phyloP scores from a whole-genome alignment of 2,888 invertebrate species.

The Smittia aterrima region DNA sequence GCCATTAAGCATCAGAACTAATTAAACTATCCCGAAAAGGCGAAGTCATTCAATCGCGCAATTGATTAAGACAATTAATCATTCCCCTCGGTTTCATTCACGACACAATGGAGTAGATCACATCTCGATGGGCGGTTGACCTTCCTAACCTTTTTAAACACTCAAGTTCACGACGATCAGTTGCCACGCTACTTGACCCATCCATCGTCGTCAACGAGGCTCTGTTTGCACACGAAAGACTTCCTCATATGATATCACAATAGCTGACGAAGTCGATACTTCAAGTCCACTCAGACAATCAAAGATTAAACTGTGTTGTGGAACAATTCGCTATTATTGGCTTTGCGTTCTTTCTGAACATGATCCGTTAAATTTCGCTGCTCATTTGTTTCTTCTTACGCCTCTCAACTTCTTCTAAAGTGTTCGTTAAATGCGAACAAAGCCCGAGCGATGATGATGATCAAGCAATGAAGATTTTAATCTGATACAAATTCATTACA shows the following conservation, averaged over 20 bases:
- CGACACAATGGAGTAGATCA: not conserved
- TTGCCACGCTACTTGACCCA: too few relatives aligned
- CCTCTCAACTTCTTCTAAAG: too few relatives aligned
- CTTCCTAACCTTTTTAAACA: too few relatives aligned
- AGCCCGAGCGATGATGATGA: not conserved
- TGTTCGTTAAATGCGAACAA: not conserved
- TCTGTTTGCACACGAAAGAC: not conserved
- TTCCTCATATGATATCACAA: not conserved
- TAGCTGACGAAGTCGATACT: not conserved
- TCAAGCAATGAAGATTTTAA: not conserved
- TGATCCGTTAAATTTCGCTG: not conserved
- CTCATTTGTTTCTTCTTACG: not conserved
- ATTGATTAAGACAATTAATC: conserved; percentile 33
- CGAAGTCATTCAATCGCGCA: conserved; percentile 22
- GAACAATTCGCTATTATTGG: not conserved
- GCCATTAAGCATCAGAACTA: too few relatives aligned
- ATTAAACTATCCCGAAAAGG: not conserved
- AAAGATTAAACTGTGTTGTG: not conserved
- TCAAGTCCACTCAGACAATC: not conserved
- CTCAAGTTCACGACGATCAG: too few relatives aligned
- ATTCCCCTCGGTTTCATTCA: not conserved
- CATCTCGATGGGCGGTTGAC: not conserved
- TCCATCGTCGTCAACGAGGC: too few relatives aligned
- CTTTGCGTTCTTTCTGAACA: not conserved
- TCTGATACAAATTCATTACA: conserved; percentile 27